These are phyloP conservation scores for Phalera bucephala DNA, from an alignment of 2,888 invertebrate species.

Conservation along the genomic window DNA sequence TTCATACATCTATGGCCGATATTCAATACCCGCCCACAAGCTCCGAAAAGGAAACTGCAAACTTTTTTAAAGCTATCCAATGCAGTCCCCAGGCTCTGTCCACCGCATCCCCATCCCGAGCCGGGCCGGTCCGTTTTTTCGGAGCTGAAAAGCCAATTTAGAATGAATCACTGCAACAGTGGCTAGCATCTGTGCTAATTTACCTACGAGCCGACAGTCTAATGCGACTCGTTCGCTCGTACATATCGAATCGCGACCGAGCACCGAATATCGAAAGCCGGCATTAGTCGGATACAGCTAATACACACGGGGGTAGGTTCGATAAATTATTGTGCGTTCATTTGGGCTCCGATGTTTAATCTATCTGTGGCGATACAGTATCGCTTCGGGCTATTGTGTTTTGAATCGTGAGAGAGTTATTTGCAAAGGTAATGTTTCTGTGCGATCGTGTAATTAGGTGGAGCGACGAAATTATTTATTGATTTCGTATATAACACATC, in stretches of 20 bases:
- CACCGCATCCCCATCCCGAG: slow-evolving; percentile 53
- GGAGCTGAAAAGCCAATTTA: slow-evolving; percentile 81
- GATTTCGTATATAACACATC: too few species aligned
- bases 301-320: slow-evolving; percentile 79
- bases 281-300: slow-evolving; percentile 83
- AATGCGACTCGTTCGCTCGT: slow-evolving; percentile 79
- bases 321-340: slow-evolving; percentile 81
- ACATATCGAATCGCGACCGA: slow-evolving; percentile 80
- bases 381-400: slow-evolving; percentile 59
- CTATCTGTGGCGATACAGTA: slow-evolving; percentile 68
- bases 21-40: slow-evolving; percentile 6
- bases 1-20: too few species aligned
- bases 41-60: slow-evolving; percentile 51
- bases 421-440: slow-evolving; percentile 22
- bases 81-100: slow-evolving; percentile 66
- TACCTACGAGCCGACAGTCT: slow-evolving; percentile 82
- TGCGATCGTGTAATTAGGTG: slow-evolving; percentile 21
- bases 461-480: too few species aligned
- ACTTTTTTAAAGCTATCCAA: slow-evolving; percentile 75
- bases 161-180: slow-evolving; percentile 82
- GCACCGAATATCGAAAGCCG: slow-evolving; percentile 82
- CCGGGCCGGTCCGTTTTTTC: slow-evolving; percentile 58
- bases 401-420: slow-evolving; percentile 45
- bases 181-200: slow-evolving; percentile 83
- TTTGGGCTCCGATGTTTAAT: slow-evolving; percentile 82